A percentile compares a stretch with the other conserved stretches of the same genome.
Conservation (phyloP, 2,113 vertebrate species). For the Ranitomeya imitator region DNA sequence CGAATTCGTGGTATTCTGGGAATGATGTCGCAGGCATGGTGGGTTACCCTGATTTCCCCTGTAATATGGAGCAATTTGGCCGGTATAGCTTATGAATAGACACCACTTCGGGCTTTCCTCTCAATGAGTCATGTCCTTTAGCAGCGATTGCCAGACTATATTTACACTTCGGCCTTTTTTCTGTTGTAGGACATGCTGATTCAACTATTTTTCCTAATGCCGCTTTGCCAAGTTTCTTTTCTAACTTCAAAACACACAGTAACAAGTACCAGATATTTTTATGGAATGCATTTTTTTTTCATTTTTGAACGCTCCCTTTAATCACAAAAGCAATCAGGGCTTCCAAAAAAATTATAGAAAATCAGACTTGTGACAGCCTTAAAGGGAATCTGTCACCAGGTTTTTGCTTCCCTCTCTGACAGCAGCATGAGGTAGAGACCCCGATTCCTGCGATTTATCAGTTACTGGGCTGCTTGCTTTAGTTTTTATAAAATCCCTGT, state of each 20-base stretch:
- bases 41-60: background rate
- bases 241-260: background rate
- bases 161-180: slow-evolving; percentile 10
- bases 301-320: too few species aligned
- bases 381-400: too few species aligned
- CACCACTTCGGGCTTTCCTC: slow-evolving; percentile 10
- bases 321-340: background rate
- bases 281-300: too few species aligned
- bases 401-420: too few species aligned
- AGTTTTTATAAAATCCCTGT: too few species aligned
- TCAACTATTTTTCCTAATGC: background rate
- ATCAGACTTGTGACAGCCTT: background rate
- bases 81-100: background rate
- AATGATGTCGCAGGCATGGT: background rate
- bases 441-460: too few species aligned
- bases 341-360: too few species aligned
- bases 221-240: slow-evolving; percentile 7
- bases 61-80: background rate
- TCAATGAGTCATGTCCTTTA: slow-evolving; percentile 38
- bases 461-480: too few species aligned
- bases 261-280: background rate
- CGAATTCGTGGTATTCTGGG: background rate
- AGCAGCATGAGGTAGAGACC: too few species aligned
- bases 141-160: slow-evolving; percentile 10
- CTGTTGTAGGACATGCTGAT: slow-evolving; percentile 6